Base-by-base conservation (phyloP, 2,113 vertebrate species). In the Caretta caretta region DNA sequence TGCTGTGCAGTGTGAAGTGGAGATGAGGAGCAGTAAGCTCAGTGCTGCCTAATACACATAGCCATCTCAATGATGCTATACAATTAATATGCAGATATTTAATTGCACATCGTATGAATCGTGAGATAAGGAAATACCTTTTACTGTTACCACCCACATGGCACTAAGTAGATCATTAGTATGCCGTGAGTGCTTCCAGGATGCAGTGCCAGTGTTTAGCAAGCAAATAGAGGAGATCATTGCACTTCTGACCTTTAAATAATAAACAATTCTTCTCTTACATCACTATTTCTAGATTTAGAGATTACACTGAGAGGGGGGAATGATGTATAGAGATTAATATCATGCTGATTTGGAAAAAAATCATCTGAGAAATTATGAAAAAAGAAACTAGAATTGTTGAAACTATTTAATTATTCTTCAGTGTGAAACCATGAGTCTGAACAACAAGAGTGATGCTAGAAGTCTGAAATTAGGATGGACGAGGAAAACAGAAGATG, bases 91-190 rank as follows among this genome's bases (percentile, higher is more conserved):
- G 11, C 11, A 4, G 48, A 2, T 87, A 85, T 85, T 96, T 93
- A 78, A 91, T 83, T 29, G 25, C 35, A 78, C 6, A 57, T 87
- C 54, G 8, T 20, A 49, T 20, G 4, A 95, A 79, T 83, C 1
- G 62, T 54, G 80, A 90, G 84, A 79, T 25, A 65, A 53, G 42
- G 42, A 84, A 95, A 75, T 93, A 42, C 35, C 79, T 95, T 94
- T 65, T 53, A 14, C 48, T 51, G 13, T 24, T 89, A 46, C 25
- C 75, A 2, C 2, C 5, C 49, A 29, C 9, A 16, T 12, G 91
- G 80, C 2, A 88, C 65, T 86, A 94, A 88, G 3, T 24, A 85
- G 2, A 65, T 35, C 50, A 89, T 57, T 84, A 72, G 4, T 72
- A 35, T 80, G 35, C 9, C 79, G 24, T 65, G 90, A 84, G 1